Conservation (phyloP, 2,797 vertebrate species). For the Diplodus puntazzo region DNA sequence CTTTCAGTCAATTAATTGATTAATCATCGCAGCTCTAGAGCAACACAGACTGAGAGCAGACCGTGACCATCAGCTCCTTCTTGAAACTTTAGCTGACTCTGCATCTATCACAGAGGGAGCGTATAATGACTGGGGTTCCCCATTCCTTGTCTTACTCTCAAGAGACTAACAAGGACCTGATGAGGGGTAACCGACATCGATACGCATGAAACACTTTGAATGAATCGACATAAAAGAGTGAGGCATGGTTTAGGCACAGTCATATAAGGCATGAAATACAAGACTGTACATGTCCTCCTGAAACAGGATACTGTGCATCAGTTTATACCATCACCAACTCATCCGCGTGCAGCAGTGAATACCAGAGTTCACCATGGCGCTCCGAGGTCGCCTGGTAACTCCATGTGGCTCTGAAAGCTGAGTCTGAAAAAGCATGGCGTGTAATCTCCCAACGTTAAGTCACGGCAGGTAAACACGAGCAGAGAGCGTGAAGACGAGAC, state of each 20-base stretch:
- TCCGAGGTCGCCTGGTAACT: background rate
- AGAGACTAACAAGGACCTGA: background rate
- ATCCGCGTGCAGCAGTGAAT: conserved; percentile 24
- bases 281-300: conserved; percentile 32
- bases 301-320: conserved; percentile 31
- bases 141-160: conserved; percentile 3
- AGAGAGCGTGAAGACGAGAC: background rate
- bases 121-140: conserved; percentile 7
- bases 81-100: conserved; percentile 41
- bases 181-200: conserved; percentile 3
- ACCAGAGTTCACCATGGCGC: conserved; percentile 35
- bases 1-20: no score
- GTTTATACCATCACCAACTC: conserved; percentile 36
- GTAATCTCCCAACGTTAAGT: no score
- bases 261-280: conserved; percentile 34
- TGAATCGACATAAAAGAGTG: background rate
- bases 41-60: conserved; percentile 3
- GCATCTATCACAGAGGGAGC: conserved; percentile 11
- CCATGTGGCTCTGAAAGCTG: background rate
- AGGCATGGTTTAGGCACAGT: background rate
- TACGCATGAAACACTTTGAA: background rate
- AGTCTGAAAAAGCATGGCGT: background rate
- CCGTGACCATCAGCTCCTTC: conserved; percentile 47
- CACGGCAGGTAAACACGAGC: background rate
- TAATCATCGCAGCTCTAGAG: background rate